These are phyloP conservation scores for Cuniculus paca DNA, from an alignment of 2,797 vertebrate genomes.

Conservation along the genomic window DNA sequence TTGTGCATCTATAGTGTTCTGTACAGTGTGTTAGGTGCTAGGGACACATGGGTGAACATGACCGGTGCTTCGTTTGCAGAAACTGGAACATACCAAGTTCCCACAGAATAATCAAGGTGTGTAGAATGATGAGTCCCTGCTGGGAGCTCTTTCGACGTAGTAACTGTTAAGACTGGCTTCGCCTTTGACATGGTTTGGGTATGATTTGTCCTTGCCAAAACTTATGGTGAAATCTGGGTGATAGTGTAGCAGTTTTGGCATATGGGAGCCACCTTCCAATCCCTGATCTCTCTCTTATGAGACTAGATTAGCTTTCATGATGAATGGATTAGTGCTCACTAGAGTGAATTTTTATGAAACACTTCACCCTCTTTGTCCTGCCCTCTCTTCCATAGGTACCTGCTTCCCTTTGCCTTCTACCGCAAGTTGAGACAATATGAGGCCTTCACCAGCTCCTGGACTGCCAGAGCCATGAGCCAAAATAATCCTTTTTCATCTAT, in stretches of 20 bases:
- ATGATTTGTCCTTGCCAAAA: neutral
- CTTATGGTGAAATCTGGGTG: neutral
- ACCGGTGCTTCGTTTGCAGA: neutral
- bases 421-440: neutral
- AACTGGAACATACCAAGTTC: neutral
- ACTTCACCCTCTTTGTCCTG: too few relatives aligned
- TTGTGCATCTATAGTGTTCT: neutral
- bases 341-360: neutral
- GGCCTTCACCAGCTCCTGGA: neutral
- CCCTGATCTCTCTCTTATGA: neutral
- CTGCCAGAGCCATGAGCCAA: neutral
- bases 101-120: neutral
- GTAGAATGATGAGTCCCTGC: neutral
- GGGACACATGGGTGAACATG: neutral
- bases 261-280: too few relatives aligned
- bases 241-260: neutral
- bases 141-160: neutral
- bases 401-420: neutral
- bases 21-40: neutral
- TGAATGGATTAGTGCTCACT: neutral
- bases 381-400: neutral
- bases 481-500: neutral
- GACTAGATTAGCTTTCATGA: neutral
- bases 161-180: neutral
- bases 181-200: neutral